Evolutionary conservation across 2,797 vertebrate species (phyloP).

Genomic region (Macrochelys suwanniensis): DNA sequence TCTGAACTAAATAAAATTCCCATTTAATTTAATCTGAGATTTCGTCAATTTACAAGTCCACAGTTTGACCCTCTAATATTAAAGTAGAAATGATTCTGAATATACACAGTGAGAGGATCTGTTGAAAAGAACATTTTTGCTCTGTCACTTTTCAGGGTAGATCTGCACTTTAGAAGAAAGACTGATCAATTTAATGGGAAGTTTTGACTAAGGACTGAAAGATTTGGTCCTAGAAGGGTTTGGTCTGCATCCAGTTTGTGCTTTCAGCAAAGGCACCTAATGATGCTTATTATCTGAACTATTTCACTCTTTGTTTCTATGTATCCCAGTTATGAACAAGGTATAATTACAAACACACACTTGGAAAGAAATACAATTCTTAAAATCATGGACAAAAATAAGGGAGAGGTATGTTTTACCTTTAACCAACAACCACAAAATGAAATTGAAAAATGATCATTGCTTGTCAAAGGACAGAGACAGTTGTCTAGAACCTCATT

Average conservation of each 20-base stretch:
- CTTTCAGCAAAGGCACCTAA: not conserved
- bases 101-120: not conserved
- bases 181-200: not conserved
- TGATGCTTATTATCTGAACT: constrained; percentile 49
- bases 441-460: not conserved
- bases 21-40: not conserved
- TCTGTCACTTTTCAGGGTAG: not conserved
- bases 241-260: not conserved
- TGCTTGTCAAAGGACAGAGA: not conserved
- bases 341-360: not conserved
- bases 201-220: not conserved
- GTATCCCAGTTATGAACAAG: not conserved
- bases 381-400: not conserved
- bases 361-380: not conserved
- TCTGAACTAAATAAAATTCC: not conserved
- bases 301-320: not conserved
- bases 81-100: not conserved
- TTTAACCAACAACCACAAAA: not conserved
- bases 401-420: not conserved
- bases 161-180: not conserved
- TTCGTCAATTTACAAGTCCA: not conserved
- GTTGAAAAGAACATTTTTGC: not conserved
- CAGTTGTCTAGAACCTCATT: not conserved
- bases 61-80: not conserved
- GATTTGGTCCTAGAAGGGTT: not conserved